phyloP scores from a whole-genome alignment of 2,888 invertebrate species.

The Epistrophe grossulariae region DNA sequence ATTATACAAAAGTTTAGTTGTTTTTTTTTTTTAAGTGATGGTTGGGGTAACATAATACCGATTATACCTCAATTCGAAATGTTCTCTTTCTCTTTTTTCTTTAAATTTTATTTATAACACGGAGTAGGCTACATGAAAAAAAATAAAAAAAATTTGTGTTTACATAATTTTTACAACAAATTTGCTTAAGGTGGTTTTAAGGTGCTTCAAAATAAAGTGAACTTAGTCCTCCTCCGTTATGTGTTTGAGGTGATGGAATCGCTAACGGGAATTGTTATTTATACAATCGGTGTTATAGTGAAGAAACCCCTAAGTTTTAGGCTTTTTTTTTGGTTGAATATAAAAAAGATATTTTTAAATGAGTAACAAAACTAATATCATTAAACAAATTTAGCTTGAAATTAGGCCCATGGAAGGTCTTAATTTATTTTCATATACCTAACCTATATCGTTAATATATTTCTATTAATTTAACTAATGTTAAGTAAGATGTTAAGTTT shows the following conservation, averaged over 20 bases:
- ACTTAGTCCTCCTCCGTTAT: background rate
- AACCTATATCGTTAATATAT: too few species aligned
- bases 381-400: too few species aligned
- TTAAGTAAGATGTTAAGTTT: too few species aligned
- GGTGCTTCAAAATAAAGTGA: slow-evolving; percentile 1
- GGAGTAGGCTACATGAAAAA: background rate
- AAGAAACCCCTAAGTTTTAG: background rate
- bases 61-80: background rate
- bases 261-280: background rate
- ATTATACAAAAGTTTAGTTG: background rate
- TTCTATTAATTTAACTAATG: too few species aligned
- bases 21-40: background rate
- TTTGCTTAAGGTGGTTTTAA: background rate
- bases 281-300: background rate
- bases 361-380: background rate
- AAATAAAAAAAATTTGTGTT: background rate
- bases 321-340: background rate
- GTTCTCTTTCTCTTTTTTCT: background rate
- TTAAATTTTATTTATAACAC: slow-evolving; percentile 12
- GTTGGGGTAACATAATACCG: slow-evolving; percentile 1
- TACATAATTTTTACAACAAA: slow-evolving; percentile 4
- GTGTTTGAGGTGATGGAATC: background rate
- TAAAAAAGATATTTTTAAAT: background rate
- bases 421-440: too few species aligned
- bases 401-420: too few species aligned